Base-by-base conservation (phyloP, 2,113 vertebrate genomes). In the Vidua macroura region DNA sequence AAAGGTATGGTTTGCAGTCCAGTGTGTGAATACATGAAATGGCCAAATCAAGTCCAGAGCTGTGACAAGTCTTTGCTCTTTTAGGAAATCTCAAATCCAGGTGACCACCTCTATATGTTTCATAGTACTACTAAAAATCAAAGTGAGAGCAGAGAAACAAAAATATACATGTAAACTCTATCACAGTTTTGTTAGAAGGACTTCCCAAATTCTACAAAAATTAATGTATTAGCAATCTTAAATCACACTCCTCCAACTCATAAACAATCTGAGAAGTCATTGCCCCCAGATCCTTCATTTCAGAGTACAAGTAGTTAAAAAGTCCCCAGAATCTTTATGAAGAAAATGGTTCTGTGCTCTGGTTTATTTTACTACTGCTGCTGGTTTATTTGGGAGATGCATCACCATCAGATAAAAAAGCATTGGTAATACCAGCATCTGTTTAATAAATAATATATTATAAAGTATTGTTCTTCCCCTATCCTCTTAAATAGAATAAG, bases 391-490 rank as follows among this genome's bases (percentile, higher is more conserved):
- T 88, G 43, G 59, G 70, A 69, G 63, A 83, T 46, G 28, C 13
- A 62, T 82, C 53, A 69, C 11, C 2, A 6, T 33, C 10, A 2
- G 53, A 75, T 60, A 92, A 86, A 86, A 2, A 13, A 83, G 22
- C 67, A 55, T 46, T 87, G 82, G 67, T 90, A 77, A 74, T 43
- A 43, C 16, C 43, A 90, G 17, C 27, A 74, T 79, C 59, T 90
- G 81, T 79, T 94, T 86, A 59, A 81, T 83, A 92, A 95, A 78
- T 89, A 64, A 41, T 75, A 9, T 76, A 59, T 69, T 79, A 46
- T 35, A 58, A 86, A 84, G 62, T 66, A 95, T 92, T 96, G 78
- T 95, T 94, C 78, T 88, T 76, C 49, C 33, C 44, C 56, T 60
- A 15, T 59, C 51, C 22, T 86, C 64, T 81, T 74, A 83, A 88